These are phyloP conservation scores for Blomia tropicalis DNA, from an alignment of 2,888 invertebrate genomes.

Conservation along the genomic window DNA sequence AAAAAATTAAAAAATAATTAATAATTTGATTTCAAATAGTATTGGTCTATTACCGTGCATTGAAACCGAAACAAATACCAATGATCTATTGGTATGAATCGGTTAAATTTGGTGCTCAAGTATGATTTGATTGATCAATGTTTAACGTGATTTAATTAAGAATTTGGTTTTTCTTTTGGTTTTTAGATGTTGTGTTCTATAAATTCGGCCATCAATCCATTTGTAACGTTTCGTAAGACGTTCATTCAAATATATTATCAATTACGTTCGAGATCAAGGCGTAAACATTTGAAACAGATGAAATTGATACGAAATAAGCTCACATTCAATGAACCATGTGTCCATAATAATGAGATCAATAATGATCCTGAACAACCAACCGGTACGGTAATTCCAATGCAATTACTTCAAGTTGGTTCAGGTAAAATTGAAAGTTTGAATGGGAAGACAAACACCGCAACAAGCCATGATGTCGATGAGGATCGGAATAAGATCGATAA, in stretches of 20 bases:
- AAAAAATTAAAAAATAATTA: background rate
- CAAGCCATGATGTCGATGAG: background rate
- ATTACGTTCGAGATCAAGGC: background rate
- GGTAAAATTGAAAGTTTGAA: background rate
- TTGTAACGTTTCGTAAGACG: constrained; percentile 39
- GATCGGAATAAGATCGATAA: background rate
- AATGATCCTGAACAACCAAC: background rate
- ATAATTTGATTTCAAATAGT: background rate
- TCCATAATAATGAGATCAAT: background rate
- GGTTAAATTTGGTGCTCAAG: constrained; percentile 6
- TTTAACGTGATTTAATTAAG: background rate
- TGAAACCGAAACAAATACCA: background rate
- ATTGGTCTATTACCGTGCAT: constrained; percentile 15
- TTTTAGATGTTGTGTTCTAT: constrained; percentile 28
- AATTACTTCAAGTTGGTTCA: background rate
- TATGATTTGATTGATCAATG: background rate
- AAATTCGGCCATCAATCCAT: constrained; percentile 49
- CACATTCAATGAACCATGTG: background rate
- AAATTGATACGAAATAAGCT: background rate
- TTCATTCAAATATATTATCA: constrained; percentile 10
- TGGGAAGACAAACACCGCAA: background rate
- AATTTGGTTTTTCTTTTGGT: no score
- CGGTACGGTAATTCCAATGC: background rate
- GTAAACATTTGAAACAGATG: background rate
- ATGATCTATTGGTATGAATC: background rate